A percentile compares a stretch with the other conserved stretches of the same genome.
phyloP scores from a whole-genome alignment of 1,140 invertebrate genomes.

The Anoplolepis gracilipes region DNA sequence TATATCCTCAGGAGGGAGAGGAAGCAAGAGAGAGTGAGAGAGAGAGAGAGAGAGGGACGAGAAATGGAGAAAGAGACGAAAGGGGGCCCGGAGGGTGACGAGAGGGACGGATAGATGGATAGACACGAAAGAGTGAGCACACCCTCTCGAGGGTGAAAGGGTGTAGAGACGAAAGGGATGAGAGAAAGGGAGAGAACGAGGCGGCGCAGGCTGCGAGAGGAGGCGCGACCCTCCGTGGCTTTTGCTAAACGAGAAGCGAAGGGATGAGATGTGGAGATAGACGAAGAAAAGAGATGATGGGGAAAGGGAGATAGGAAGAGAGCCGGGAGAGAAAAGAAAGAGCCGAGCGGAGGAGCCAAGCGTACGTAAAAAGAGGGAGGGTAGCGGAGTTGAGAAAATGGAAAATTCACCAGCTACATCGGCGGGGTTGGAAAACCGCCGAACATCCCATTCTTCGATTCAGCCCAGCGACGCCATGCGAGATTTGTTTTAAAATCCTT shows the following conservation, averaged over 20 bases:
- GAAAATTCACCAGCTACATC: conserved; percentile 79
- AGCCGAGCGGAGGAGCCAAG: conserved; percentile 10
- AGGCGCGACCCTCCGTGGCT: conserved; percentile 66
- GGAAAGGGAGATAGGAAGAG: conserved; percentile 40
- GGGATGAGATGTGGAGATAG: conserved; percentile 55
- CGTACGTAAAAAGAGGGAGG: conserved; percentile 50
- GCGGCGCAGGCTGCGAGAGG: conserved; percentile 46
- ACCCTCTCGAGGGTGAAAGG: conserved; percentile 31
- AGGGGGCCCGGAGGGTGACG: conserved; percentile 34
- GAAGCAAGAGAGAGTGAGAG: conserved; percentile 44
- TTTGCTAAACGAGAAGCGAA: conserved; percentile 69
- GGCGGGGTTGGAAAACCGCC: conserved; percentile 74
- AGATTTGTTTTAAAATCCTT: conserved; percentile 86
- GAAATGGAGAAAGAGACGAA: conserved; percentile 43
- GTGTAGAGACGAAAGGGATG: conserved; percentile 40
- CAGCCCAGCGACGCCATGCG: conserved; percentile 81
- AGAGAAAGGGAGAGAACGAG: conserved; percentile 52
- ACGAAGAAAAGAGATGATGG: conserved; percentile 54
- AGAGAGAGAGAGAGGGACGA: conserved; percentile 53
- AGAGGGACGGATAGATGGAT: conserved; percentile 59
- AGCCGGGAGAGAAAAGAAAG: conserved; percentile 42
- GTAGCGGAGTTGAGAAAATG: conserved; percentile 78
- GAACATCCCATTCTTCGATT: conserved; percentile 83
- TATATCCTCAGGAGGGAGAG: conserved; percentile 73
- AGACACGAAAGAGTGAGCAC: conserved; percentile 49